Conservation (phyloP, 2,797 vertebrate genomes). For the Tinamus major region DNA sequence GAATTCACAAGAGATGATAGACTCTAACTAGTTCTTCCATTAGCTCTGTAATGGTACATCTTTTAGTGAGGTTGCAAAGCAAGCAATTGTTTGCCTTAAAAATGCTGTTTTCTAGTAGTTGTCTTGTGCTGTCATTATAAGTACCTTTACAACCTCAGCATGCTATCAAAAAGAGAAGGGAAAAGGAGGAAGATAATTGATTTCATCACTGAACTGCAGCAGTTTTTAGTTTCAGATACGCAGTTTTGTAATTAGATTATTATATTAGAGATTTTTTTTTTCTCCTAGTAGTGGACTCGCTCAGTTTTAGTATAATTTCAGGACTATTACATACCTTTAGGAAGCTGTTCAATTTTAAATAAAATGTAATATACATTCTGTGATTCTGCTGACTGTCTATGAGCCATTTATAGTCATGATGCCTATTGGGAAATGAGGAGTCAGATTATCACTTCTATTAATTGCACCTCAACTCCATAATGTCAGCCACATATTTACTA, state of each 20-base stretch:
- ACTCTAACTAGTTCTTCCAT: not conserved
- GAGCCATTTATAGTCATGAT: not conserved
- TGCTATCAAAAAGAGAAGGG: not conserved
- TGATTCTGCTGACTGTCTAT: not conserved
- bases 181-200: not conserved
- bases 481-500: not conserved
- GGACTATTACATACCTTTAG: not conserved
- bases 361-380: not conserved
- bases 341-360: not conserved
- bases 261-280: not conserved
- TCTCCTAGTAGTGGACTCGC: not conserved
- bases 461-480: not conserved
- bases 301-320: not conserved
- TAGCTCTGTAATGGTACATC: not conserved
- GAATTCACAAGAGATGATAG: slow-evolving; percentile 12
- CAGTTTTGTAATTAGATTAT: not conserved
- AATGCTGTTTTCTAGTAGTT: not conserved
- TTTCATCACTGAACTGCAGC: not conserved
- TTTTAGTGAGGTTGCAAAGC: not conserved
- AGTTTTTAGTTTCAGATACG: not conserved
- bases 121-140: not conserved
- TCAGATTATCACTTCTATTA: not conserved
- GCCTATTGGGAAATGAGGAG: not conserved
- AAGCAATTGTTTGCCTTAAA: not conserved
- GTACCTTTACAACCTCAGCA: not conserved